phyloP scores from a whole-genome alignment of 2,888 invertebrate genomes.

The Clepsis dumicolana region DNA sequence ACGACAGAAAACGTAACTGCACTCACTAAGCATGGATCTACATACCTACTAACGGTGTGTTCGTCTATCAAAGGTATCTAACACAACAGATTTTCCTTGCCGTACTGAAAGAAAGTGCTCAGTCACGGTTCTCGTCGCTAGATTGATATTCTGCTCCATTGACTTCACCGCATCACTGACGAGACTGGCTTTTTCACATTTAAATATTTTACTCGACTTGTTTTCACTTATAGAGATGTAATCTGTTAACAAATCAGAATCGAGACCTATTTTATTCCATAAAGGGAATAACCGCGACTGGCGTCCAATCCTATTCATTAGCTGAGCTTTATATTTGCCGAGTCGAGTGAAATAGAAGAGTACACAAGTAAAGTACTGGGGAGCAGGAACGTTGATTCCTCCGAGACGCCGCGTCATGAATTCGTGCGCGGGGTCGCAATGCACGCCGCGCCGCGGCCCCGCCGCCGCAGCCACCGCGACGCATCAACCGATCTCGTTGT shows the following conservation, averaged over 20 bases:
- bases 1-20: constrained; percentile 85
- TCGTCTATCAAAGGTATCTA: constrained; percentile 75
- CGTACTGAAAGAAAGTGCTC: constrained; percentile 62
- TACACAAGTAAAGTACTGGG: constrained; percentile 54
- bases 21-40: constrained; percentile 77
- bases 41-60: constrained; percentile 69
- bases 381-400: constrained; percentile 61
- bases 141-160: constrained; percentile 56
- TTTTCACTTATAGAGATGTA: constrained; percentile 2
- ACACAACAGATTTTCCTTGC: constrained; percentile 66
- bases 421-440: constrained; percentile 65
- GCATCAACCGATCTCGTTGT: constrained; percentile 16
- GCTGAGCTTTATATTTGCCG: constrained; percentile 48
- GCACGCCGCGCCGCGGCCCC: constrained; percentile 45
- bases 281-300: constrained; percentile 25
- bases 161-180: constrained; percentile 49
- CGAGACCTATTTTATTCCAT: constrained; percentile 27
- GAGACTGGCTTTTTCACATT: constrained; percentile 46
- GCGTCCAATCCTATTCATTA: constrained; percentile 40
- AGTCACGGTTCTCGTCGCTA: constrained; percentile 56
- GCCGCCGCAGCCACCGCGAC: constrained; percentile 24
- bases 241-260: constrained; percentile 13
- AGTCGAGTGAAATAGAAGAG: constrained; percentile 54
- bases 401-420: constrained; percentile 61
- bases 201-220: constrained; percentile 34